A percentile compares a stretch with the other conserved stretches of the same genome.
phyloP scores from a whole-genome alignment of 2,797 vertebrate genomes.

The Sebastes minor region DNA sequence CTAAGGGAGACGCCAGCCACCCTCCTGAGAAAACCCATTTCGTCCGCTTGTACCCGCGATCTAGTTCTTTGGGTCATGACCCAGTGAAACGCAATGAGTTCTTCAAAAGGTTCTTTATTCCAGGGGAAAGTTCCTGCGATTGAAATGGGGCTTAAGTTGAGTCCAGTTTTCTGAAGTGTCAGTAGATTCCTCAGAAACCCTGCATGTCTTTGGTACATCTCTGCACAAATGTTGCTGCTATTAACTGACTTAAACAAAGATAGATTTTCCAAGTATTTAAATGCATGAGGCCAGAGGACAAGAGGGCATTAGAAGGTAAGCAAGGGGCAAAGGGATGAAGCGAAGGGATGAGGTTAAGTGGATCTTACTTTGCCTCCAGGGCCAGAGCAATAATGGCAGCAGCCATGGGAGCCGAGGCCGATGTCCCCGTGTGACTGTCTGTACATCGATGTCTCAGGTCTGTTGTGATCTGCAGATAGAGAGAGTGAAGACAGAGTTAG shows the following conservation, averaged over 20 bases:
- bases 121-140: no score
- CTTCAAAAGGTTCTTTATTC: no score
- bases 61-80: no score
- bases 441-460: constrained; percentile 97
- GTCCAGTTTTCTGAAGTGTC: no score
- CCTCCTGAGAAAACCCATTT: no score
- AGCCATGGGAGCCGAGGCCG: constrained; percentile 98
- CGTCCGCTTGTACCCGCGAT: no score
- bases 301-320: constrained; percentile 50
- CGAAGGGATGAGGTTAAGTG: constrained; percentile 63
- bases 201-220: neutral
- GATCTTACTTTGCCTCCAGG: constrained; percentile 98
- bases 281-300: constrained; percentile 21
- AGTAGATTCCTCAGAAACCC: neutral
- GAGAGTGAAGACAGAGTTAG: neutral
- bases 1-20: no score
- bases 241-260: neutral
- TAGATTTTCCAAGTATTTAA: neutral
- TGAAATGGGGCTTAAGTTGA: no score
- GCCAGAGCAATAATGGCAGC: constrained; percentile 97
- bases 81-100: no score
- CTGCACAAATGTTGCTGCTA: neutral
- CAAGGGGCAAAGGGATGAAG: constrained; percentile 49
- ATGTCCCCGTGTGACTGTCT: constrained; percentile 98
- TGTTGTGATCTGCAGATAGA: constrained; percentile 90